Base-by-base conservation (phyloP, 2,113 vertebrate genomes). In the Crotalus helleri region DNA sequence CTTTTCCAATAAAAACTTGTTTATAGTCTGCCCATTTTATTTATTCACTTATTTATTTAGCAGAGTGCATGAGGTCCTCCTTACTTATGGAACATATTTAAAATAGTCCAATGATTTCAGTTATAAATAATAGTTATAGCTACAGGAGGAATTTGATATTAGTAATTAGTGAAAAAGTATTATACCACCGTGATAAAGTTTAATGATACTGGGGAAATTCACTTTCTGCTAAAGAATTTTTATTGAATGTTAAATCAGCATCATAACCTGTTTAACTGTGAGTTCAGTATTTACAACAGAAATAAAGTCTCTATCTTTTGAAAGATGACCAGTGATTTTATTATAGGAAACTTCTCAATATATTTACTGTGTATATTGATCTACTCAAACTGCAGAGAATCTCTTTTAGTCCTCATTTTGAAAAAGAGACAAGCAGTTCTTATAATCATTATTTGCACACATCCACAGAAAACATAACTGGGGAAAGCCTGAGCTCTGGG, bases 1-100 rank as follows among this genome's bases (percentile, higher is more conserved):
- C 4, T 92, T 94, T 86, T 44, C n/a, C 5, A 94, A 12, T 81
- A 69, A 96, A 90, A 95, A 85, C 10, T 33, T 89, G 9, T 33
- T 95, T 93, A 89, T 89, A 23, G 24, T 2, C 51, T 5, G 15
- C 92, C 94, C 44, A 0, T 13, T 46, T 46, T 61, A 44, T 89
- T 59, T 89, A 39, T 44, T 89, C 58, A 24, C 57, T 81, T 90
- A 61, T 39, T 74, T 55, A 24, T 53, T n/a, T 15, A 5, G 46
- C 9, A 26, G 24, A 24, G 61, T 0, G 1, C 19, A 44, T 12
- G 44, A 39, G 17, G 11, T 4, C 0, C 8, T 93, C 93, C 15
- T 51, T 94, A 92, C 93, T 53, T 90, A 61, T 2, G 9, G n/a
- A 7, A 74, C 33, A 64, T 39, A 94, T 94, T 90, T 93, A 85